These are phyloP conservation scores for Ceratina calcarata DNA, from an alignment of 1,140 invertebrate genomes.

Conservation along the genomic window DNA sequence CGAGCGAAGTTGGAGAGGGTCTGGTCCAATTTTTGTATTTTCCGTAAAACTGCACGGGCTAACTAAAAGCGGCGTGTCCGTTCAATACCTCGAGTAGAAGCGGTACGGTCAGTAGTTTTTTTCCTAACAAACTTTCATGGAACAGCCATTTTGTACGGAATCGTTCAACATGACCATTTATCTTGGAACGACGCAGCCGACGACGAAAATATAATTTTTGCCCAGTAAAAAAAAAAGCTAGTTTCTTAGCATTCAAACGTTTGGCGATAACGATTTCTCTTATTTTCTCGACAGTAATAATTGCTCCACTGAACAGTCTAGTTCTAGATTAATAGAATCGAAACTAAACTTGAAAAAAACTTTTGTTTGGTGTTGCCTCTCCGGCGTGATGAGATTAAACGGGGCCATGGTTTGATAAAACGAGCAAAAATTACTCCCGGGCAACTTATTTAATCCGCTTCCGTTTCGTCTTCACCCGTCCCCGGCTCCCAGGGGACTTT, in stretches of 20 bases:
- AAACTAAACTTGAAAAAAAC: too few species aligned
- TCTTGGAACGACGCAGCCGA: too few species aligned
- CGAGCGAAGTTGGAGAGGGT: neutral
- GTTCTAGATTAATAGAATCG: too few species aligned
- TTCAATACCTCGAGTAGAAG: slow-evolving; percentile 10
- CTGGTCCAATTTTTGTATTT: slow-evolving; percentile 7
- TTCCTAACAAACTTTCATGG: slow-evolving; percentile 3
- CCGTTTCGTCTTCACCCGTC: neutral
- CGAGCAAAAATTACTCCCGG: slow-evolving; percentile 29
- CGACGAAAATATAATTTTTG: too few species aligned
- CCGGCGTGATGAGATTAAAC: neutral
- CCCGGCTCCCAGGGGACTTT: neutral
- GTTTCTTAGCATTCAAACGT: too few species aligned
- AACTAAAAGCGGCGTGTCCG: neutral
- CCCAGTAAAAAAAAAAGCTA: too few species aligned
- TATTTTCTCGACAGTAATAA: too few species aligned
- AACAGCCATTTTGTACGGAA: neutral
- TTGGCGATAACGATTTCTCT: too few species aligned
- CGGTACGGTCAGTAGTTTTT: neutral
- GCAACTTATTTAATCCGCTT: slow-evolving; percentile 28
- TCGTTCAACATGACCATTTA: too few species aligned
- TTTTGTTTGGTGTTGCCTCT: too few species aligned
- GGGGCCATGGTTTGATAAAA: neutral
- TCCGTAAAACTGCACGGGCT: neutral
- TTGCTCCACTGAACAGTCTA: too few species aligned